Base-by-base conservation (phyloP, 2,888 invertebrate genomes). In the Pammene fasciana region DNA sequence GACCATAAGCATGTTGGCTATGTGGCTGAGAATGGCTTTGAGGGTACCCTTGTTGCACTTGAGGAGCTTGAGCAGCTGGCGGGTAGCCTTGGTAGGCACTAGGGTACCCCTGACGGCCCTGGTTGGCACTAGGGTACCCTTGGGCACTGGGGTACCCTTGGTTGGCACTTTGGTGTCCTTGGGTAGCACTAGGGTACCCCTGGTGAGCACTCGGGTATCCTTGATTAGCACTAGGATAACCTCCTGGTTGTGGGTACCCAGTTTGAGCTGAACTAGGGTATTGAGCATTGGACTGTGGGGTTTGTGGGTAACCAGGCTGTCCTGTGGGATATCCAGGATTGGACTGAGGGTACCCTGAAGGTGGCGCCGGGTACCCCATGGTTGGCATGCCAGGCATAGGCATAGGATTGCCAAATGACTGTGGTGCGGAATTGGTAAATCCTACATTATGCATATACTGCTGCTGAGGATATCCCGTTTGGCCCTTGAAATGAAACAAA, bases 391-490 rank as follows among this genome's bases (percentile, higher is more conserved):
- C 92, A 0, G 86, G 88, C 88, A 90, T 90, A 54, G 92, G 93
- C 87, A 87, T 82, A 13, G 92, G 91, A 75, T 91, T 92, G 36
- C 92, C 93, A 72, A 93, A 93, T 8, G 92, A 91, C 75, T 93
- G 93, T 70, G 93, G 93, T 70, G 92, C 91, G 16, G 82, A 74
- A 85, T 93, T 93, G 82, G 78, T 76, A 87, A 87, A 93, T 83
- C 93, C 93, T 75, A 92, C 77, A 85, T 90, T 93, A 82, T 91
- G 92, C 74, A 87, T 81, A 77, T 90, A 93, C 79, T 83, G 89
- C 79, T 85, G 92, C 82, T 87, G 92, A 78, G 89, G 92, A 82
- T 81, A 94, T 91, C 93, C 93, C 83, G 86, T 86, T 85, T 86
- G 92, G 83, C 86, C 94, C 94, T 88, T 94, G 78, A 86, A 93